Percentiles rank a stretch among this genome's conserved stretches.
These are phyloP conservation scores for Syrista parreyssii DNA, from an alignment of 2,888 invertebrate species.

Conservation along the genomic window DNA sequence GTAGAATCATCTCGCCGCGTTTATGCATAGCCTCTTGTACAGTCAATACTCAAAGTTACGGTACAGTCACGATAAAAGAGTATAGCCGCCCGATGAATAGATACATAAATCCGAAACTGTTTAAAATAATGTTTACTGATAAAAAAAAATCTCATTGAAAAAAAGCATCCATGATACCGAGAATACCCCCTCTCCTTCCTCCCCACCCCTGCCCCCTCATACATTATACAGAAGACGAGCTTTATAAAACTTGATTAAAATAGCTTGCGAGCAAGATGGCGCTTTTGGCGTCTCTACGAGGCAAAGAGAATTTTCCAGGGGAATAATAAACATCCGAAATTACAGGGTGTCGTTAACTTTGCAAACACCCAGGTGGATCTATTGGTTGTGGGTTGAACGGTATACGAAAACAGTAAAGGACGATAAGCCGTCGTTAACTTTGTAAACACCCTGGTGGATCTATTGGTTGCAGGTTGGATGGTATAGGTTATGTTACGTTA, in stretches of 20 bases:
- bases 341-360: constrained; percentile 29
- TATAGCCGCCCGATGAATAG: background rate
- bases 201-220: too few relatives aligned
- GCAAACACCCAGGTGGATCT: constrained; percentile 21
- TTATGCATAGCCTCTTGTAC: constrained; percentile 10
- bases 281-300: constrained; percentile 16
- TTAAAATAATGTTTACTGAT: background rate
- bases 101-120: background rate
- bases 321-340: constrained; percentile 21
- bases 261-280: background rate
- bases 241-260: background rate
- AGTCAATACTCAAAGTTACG: background rate
- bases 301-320: constrained; percentile 8
- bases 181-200: background rate
- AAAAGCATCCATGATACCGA: background rate
- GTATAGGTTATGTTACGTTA: too few relatives aligned
- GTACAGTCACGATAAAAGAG: background rate
- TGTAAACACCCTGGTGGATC: constrained; percentile 33
- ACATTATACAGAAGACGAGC: background rate
- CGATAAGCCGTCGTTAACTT: constrained; percentile 40
- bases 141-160: background rate
- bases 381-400: background rate
- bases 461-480: too few relatives aligned
- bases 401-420: constrained; percentile 12
- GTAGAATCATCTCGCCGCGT: constrained; percentile 24